Base-by-base conservation (phyloP, 2,113 vertebrate species). In the Circaetus cinerascens region DNA sequence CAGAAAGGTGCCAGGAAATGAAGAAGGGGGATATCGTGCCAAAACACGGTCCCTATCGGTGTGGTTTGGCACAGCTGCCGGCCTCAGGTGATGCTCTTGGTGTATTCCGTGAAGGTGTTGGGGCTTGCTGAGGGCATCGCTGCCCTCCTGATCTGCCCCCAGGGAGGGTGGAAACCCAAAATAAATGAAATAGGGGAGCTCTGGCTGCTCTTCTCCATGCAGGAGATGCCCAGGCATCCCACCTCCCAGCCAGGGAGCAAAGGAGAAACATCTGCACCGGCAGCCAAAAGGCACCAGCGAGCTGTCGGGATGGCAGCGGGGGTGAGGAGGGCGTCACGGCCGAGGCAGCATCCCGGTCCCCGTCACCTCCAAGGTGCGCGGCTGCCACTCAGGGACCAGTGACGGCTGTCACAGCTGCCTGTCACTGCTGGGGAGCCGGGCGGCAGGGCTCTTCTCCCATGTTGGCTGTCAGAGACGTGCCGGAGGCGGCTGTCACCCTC, bases 341-440 rank as follows among this genome's bases (percentile, higher is more conserved):
- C 21, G 0, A 75, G 69, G 81, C 60, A 40, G 78, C 85, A 5
- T 22, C 80, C 55, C 9, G 29, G 90, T 80, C 45, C 69, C 6
- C 3, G 77, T 96, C 78, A 81, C 86, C 80, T 48, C 51, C 0
- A 10, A 85, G 96, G 91, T 2, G 20, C 26, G 3, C 25, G 72
- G 87, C 75, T 95, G 96, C 89, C 86, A 34, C 53, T 96, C 95
- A 87, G 95, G 95, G 46, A 74, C n/a, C 71, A 9, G 86, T 1
- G 14, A 57, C 0, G 56, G 68, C 94, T 94, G 97, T 98, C 97
- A 95, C 82, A 34, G 87, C 95, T 95, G 96, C 95, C 97, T 69
- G 81, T 97, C 62, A 91, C 64, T 2, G 14, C 66, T 13, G 80
- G n/a, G 59, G n/a, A 88, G 38, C 32, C 4, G 56, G 75, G 11